phyloP scores from a whole-genome alignment of 2,888 invertebrate species.

The Mellilla xanthometata region DNA sequence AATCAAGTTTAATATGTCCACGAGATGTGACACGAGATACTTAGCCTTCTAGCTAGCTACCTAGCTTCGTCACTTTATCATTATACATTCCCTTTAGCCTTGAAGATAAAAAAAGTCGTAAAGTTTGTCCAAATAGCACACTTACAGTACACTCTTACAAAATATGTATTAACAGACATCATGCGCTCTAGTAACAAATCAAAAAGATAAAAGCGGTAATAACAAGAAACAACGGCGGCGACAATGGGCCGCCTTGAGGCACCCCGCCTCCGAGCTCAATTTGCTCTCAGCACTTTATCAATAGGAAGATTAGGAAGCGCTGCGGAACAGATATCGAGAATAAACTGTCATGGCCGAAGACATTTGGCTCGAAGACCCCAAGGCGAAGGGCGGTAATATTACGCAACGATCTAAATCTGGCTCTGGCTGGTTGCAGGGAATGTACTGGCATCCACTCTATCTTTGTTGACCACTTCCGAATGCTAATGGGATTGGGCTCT shows the following conservation, averaged over 20 bases:
- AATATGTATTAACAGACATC: slow-evolving; percentile 2
- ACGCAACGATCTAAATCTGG: slow-evolving; percentile 32
- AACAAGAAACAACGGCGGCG: slow-evolving; percentile 9
- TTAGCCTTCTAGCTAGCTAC: too few relatives aligned
- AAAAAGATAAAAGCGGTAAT: slow-evolving; percentile 8
- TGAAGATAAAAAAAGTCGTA: too few relatives aligned
- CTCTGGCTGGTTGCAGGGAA: slow-evolving; percentile 33
- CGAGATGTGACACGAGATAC: too few relatives aligned
- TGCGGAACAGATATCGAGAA: slow-evolving; percentile 23
- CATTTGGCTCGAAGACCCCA: slow-evolving; percentile 47
- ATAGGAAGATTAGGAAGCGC: slow-evolving; percentile 21
- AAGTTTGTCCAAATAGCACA: slow-evolving; percentile 2
- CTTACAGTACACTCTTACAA: too few relatives aligned
- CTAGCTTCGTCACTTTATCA: too few relatives aligned
- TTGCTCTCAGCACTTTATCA: slow-evolving; percentile 1
- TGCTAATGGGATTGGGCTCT: slow-evolving; percentile 32
- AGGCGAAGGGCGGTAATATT: slow-evolving; percentile 52
- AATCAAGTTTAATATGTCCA: too few relatives aligned
- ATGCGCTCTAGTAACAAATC: slow-evolving; percentile 5
- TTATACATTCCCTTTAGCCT: too few relatives aligned
- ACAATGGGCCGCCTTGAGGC: slow-evolving; percentile 10
- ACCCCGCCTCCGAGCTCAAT: slow-evolving; percentile 4
- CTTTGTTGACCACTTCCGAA: slow-evolving; percentile 32
- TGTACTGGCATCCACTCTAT: slow-evolving; percentile 31
- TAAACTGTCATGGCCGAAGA: slow-evolving; percentile 38